A percentile compares a stretch with the other conserved stretches of the same genome.
Conservation (phyloP, 2,888 invertebrate species). For the Stictocephala bisonia region DNA sequence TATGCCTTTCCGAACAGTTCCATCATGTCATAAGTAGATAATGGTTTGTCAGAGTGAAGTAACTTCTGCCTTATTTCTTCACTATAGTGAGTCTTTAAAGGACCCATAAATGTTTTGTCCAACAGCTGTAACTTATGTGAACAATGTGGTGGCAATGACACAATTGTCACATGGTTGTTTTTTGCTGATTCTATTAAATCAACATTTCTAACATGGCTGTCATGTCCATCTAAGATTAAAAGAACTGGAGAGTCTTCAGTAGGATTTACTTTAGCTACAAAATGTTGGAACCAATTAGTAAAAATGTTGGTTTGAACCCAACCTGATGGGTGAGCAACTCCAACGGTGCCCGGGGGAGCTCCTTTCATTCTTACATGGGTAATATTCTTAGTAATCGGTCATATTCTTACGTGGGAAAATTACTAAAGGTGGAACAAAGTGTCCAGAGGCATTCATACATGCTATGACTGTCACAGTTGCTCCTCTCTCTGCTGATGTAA, state of each 20-base stretch:
- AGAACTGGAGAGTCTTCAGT: too few relatives aligned
- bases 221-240: constrained; percentile 55
- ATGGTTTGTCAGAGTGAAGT: neutral
- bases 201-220: constrained; percentile 48
- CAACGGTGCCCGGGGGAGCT: constrained; percentile 59
- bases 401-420: too few relatives aligned
- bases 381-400: too few relatives aligned
- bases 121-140: constrained; percentile 50
- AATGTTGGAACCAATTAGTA: too few relatives aligned
- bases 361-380: constrained; percentile 60
- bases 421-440: constrained; percentile 62
- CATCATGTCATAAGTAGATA: constrained; percentile 1
- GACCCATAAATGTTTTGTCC: constrained; percentile 50
- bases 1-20: neutral
- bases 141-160: too few relatives aligned
- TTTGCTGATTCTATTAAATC: constrained; percentile 46
- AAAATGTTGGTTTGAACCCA: too few relatives aligned
- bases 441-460: constrained; percentile 60
- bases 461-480: too few relatives aligned
- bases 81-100: neutral
- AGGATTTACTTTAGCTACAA: too few relatives aligned
- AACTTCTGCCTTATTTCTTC: neutral
- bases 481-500: constrained; percentile 62
- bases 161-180: constrained; percentile 44
- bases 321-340: constrained; percentile 58